Evolutionary conservation across 1,140 invertebrate species (phyloP).

Genomic region (Ridgeia piscesae): DNA sequence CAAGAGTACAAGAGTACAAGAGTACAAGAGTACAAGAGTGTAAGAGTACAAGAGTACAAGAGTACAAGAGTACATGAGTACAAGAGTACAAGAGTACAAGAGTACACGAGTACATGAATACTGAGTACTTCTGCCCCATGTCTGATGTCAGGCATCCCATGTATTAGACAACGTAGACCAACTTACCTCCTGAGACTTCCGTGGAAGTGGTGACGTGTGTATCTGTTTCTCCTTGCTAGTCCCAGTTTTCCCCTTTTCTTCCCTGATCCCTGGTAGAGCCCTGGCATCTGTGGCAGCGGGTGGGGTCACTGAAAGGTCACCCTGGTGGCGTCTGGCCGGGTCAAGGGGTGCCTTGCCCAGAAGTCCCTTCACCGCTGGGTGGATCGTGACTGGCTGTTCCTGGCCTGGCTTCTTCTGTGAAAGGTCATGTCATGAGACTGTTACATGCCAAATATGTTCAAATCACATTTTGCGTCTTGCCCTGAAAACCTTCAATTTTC

Average conservation of each 20-base stretch:
- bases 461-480: no score
- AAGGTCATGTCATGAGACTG: neutral
- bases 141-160: no score
- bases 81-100: no score
- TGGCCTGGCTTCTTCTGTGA: neutral
- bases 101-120: no score
- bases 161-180: neutral
- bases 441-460: neutral
- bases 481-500: no score
- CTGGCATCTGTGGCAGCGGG: conserved; percentile 19
- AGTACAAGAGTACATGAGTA: no score
- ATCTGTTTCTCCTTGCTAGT: neutral
- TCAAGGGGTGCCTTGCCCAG: conserved; percentile 39
- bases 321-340: conserved; percentile 28
- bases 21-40: no score
- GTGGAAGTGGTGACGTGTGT: neutral
- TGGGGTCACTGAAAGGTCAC: neutral
- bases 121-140: no score
- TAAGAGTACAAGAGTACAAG: no score
- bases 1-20: no score
- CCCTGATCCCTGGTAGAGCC: neutral
- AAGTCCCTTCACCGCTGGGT: conserved; percentile 53
- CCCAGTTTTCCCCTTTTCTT: neutral
- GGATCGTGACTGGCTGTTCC: conserved; percentile 40
- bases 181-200: conserved; percentile 15